Conservation (phyloP, 2,797 vertebrate species). For the Xenops minutus region DNA sequence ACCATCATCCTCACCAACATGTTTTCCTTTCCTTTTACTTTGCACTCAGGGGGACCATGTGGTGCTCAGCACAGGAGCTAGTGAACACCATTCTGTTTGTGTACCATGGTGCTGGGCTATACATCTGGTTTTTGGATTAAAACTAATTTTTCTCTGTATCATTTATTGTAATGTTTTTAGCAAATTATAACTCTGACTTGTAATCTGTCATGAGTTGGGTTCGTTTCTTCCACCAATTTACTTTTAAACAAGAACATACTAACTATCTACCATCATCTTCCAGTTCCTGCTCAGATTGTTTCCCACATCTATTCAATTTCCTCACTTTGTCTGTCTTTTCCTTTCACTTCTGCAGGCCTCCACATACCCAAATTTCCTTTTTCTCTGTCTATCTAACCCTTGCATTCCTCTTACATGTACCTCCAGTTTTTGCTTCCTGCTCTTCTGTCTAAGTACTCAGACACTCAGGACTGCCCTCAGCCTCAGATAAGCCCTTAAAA, state of each 20-base stretch:
- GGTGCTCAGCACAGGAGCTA: too few relatives aligned
- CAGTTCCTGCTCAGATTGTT: neutral
- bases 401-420: neutral
- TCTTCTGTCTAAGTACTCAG: neutral
- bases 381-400: neutral
- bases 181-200: too few relatives aligned
- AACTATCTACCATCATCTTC: neutral
- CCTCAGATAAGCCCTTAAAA: neutral
- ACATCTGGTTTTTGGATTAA: too few relatives aligned
- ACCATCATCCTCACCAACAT: too few relatives aligned
- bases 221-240: too few relatives aligned
- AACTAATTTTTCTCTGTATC: too few relatives aligned
- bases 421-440: neutral
- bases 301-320: neutral
- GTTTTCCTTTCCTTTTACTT: too few relatives aligned
- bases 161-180: too few relatives aligned
- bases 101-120: too few relatives aligned
- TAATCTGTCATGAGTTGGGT: too few relatives aligned
- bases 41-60: too few relatives aligned
- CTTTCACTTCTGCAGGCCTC: neutral
- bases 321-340: neutral
- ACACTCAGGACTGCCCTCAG: neutral
- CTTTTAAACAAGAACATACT: neutral
- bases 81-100: too few relatives aligned
- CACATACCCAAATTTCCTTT: neutral